Base-by-base conservation (phyloP, 2,113 vertebrate species). In the Zapornia atra region DNA sequence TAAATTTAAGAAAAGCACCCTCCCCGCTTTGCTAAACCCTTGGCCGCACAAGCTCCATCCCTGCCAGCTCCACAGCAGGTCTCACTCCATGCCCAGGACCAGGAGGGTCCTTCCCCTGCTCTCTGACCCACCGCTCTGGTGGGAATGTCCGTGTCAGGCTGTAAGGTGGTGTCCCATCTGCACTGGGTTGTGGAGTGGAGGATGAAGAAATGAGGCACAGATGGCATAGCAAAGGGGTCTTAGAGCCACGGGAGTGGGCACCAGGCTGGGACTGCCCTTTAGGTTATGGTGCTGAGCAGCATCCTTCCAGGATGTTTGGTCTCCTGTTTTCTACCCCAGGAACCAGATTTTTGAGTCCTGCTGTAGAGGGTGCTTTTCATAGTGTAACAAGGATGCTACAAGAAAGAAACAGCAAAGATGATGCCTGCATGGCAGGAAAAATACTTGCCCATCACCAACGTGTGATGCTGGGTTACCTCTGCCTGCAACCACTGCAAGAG, bases 381-480 rank as follows among this genome's bases (percentile, higher is more conserved):
- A 18, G 20, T 1, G 8, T 33, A 8, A 72, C 6, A 34, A 34
- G 18, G 33, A 12, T 26, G 38, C 11, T 22, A 2, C 0, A 0
- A 22, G 66, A 68, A 75, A 63, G 51, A 54, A 75, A 64, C 4
- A 42, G 38, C 38, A 72, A 25, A 36, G n/a, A 5, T 20, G 10
- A 51, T 15, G 7, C 5, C 38, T 6, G 4, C 10, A 11, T 33
- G 4, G 9, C 48, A 75, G 14, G 18, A 63, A 63, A 44, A 63
- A 22, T 6, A 64, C 8, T 34, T n/a, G 26, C 6, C 24, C 4
- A 19, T 25, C 31, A 44, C 29, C 42, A 26, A 18, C 3, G n/a
- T 1, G 0, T 25, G 42, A 16, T 28, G 26, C n/a, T 31, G 72
- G 42, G 51, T 14, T 38, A 12, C 11, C 20, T 51, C 24, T 19